Evolutionary conservation across 2,888 invertebrate species (phyloP), one percentile per base, ranked within the genome.

Genomic region (Thecocarcelia acutangulata): DNA sequence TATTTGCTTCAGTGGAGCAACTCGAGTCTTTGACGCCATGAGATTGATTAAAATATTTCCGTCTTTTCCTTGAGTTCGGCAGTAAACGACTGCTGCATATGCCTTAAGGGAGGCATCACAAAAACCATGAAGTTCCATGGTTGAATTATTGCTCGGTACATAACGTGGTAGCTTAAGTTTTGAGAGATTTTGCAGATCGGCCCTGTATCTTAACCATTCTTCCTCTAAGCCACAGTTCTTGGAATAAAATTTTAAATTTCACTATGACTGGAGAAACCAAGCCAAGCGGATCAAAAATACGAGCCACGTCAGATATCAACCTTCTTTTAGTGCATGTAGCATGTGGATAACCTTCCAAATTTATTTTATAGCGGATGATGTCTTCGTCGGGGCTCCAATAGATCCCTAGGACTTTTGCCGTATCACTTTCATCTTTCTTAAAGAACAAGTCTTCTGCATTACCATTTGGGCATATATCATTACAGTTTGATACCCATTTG

Each of bases 11-110:
- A 59, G 19, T 12, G 66, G 78, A 12, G 66, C 52, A 0, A 68
- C 64, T n/a, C 78, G 64, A n/a, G 66, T 73, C 24, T 73, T 79
- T 1, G 68, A 64, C 17, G 61, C 68, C 0, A 78, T 3, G 9
- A 79, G 3, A 0, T n/a, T 37, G 3, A 66, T 24, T 11, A n/a
- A 15, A 11, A 28, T 15, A 8, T 21, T 40, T 5, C 59, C 75
- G 4, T 28, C 5, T 13, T n/a, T 37, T 13, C 61, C 46, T 8
- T 17, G 15, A 9, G 17, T 37, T 8, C 46, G 19, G 6, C 19
- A 73, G 6, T 68, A 73, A 3, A 79, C 28, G 6, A 48, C 66
- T 0, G 73, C 79, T 5, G 61, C 33, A 12, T 79, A 73, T 0
- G 73, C 68, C 17, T 73, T 66, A 4, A 68, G 64, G 0, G 64